Evolutionary conservation across 2,113 vertebrate species (phyloP).

Genomic region (Periophthalmus modestus): DNA sequence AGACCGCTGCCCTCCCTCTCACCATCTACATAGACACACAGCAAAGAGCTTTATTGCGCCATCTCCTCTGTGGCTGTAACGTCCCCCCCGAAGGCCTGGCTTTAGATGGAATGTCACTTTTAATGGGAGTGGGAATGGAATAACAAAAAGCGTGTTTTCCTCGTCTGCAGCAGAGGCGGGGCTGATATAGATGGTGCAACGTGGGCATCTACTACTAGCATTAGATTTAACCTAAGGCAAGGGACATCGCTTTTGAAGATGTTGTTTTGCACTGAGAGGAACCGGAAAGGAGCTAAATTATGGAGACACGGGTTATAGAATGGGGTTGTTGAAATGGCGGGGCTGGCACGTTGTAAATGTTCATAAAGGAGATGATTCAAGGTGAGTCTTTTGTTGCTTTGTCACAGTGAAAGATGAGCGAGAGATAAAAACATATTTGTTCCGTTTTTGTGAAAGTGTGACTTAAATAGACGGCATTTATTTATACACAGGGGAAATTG

Average conservation of each 20-base stretch:
- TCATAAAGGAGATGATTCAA: background rate
- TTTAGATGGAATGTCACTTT: constrained; percentile 86
- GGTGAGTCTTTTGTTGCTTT: background rate
- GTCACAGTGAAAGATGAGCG: background rate
- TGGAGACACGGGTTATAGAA: constrained; percentile 27
- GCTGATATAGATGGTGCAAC: constrained; percentile 64
- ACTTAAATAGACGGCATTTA: too few species aligned
- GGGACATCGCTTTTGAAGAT: constrained; percentile 56
- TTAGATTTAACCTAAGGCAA: constrained; percentile 59
- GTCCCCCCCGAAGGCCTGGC: constrained; percentile 79
- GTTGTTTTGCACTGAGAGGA: constrained; percentile 53
- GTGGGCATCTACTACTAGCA: constrained; percentile 56
- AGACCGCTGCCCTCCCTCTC: constrained; percentile 41
- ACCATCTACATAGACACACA: constrained; percentile 36
- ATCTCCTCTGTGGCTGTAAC: constrained; percentile 69
- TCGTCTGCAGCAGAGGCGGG: constrained; percentile 64
- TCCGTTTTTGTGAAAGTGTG: too few species aligned
- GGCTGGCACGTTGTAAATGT: background rate
- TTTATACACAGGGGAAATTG: too few species aligned
- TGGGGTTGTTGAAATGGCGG: constrained; percentile 24
- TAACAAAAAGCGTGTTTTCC: constrained; percentile 75
- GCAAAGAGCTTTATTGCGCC: constrained; percentile 67
- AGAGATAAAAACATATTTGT: too few species aligned
- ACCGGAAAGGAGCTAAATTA: constrained; percentile 46
- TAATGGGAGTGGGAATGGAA: constrained; percentile 85